Base-by-base conservation (phyloP, 1,140 invertebrate species). In the Batillaria attramentaria region DNA sequence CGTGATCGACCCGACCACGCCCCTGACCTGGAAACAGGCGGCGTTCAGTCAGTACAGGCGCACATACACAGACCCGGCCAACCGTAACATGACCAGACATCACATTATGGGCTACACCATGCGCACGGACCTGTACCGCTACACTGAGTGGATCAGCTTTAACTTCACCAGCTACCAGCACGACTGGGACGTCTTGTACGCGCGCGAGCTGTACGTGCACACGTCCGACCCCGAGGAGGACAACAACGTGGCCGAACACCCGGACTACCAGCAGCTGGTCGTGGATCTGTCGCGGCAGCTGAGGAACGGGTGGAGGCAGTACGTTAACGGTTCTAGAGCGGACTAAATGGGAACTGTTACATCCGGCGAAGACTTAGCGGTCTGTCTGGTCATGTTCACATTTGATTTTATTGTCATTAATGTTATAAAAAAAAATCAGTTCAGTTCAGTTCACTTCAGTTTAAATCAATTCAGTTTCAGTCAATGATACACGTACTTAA, bases 41-140 rank as follows among this genome's bases (percentile, higher is more conserved):
- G 94, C 93, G 6, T 93, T 96, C 62, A 95, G 95, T 86, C 96
- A 97, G 88, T 97, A 96, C 92, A 96, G 96, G 18, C 92, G 96
- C 78, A 95, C 96, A 1, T 93, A 94, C 24, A 86, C 93, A 41
- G 87, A 91, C 82, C 95, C 96, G 4, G 88, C 93, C 80, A 93
- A 96, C 87, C 96, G 96, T 24, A 91, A 92, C 37, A 88, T 96
- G 24, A 92, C 93, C 54, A 91, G 96, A 57, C 96, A 96, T 62
- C 95, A 92, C 85, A 94, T 96, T 77, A 97, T 97, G 96, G 96
- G 96, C 4, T 92, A 92, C 77, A 94, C 94, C 33, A 91, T 97
- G 54, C 93, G 94, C 85, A 95, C 94, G n/a, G 87, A 91, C 50
- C 82, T 91, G 62, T 95, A 93, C 89, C 93, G 95, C 76, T 97